Evolutionary conservation across 1,140 invertebrate genomes (phyloP).

Genomic region (Euschistus heros): DNA sequence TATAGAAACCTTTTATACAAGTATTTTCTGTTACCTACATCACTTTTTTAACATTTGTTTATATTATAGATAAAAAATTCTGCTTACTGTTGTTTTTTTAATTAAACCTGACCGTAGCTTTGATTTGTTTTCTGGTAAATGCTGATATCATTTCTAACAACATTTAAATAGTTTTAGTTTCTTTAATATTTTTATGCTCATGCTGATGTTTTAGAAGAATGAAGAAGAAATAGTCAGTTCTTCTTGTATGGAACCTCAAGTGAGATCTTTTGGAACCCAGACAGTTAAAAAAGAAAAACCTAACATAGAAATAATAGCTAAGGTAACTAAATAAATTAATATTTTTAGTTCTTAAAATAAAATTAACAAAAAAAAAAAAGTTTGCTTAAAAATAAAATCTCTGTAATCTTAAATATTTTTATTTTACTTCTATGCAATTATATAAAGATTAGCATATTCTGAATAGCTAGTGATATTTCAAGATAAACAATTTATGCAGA

Average conservation of each 20-base stretch:
- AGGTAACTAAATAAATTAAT: constrained; percentile 36
- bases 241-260: constrained; percentile 30
- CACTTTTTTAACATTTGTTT: neutral
- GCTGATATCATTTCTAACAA: neutral
- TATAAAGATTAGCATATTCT: no score
- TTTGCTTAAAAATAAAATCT: no score
- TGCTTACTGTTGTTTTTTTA: neutral
- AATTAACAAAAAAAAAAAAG: no score
- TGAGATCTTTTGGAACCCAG: constrained; percentile 28
- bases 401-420: no score
- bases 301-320: constrained; percentile 32
- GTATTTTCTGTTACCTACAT: no score
- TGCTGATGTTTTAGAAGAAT: constrained; percentile 26
- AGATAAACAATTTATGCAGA: no score
- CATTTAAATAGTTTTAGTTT: neutral
- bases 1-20: no score
- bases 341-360: no score
- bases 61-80: constrained; percentile 1
- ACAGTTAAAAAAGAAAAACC: constrained; percentile 30
- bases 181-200: neutral
- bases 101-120: neutral
- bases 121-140: neutral
- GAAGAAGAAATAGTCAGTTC: constrained; percentile 33
- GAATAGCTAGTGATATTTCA: no score
- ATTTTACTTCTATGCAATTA: no score